Conservation (phyloP, 2,888 invertebrate genomes). For the Synanthedon andrenaeformis region DNA sequence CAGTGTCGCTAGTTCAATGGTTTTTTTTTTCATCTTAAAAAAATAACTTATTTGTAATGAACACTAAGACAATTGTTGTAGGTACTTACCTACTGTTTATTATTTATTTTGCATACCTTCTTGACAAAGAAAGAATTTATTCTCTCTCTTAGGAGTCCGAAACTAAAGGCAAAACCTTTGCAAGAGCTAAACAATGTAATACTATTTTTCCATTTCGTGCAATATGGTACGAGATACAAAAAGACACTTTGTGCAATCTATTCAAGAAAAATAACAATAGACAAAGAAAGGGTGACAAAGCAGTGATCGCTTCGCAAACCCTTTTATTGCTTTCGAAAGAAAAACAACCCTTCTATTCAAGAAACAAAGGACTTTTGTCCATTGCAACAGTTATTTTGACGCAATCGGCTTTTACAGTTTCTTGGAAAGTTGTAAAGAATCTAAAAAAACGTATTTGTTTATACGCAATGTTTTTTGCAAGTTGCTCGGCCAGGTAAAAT, state of each 20-base stretch:
- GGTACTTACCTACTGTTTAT: no score
- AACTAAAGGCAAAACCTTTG: no score
- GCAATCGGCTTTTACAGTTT: constrained; percentile 37
- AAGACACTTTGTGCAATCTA: constrained; percentile 49
- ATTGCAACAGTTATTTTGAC: constrained; percentile 47
- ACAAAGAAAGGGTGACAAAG: constrained; percentile 57
- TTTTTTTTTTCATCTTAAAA: no score
- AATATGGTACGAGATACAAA: constrained; percentile 29
- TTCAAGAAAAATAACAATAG: constrained; percentile 33
- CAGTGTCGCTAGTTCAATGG: no score
- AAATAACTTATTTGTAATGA: no score
- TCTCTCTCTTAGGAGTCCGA: no score
- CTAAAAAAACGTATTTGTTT: constrained; percentile 6
- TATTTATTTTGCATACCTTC: no score
- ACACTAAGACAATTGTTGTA: no score
- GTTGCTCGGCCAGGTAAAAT: constrained; percentile 14
- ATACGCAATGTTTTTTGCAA: constrained; percentile 5
- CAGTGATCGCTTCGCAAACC: constrained; percentile 40
- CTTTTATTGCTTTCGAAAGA: constrained; percentile 50
- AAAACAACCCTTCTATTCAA: constrained; percentile 62
- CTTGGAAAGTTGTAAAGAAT: constrained; percentile 27
- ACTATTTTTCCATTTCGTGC: constrained; percentile 11
- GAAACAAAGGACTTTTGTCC: constrained; percentile 42
- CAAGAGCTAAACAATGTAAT: no score
- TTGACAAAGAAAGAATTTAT: no score